Evolutionary conservation across 2,797 vertebrate genomes (phyloP), one percentile per base, ranked within the genome.

Genomic region (Babyrousa celebensis): DNA sequence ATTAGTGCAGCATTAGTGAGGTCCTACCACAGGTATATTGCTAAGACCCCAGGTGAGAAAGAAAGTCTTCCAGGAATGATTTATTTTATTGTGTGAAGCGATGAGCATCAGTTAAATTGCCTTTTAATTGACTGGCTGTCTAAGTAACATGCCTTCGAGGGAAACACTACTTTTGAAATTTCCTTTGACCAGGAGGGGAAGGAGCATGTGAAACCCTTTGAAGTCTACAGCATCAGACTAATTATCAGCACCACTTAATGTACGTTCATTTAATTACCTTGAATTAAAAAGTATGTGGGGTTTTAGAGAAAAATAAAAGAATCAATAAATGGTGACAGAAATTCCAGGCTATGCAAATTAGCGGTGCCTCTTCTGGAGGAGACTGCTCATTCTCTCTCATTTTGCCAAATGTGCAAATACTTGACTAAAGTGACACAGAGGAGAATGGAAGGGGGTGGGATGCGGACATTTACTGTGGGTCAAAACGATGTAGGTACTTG

Each of bases 91-190:
- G 62, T 95, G 94, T 74, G 95, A 91, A 86, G 87, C 62, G 88
- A 92, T 58, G 84, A 96, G 75, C 95, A 75, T 87, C 96, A 52
- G 91, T 94, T 91, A 97, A 96, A 97, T 48, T 71, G 94, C 88
- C 82, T 96, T 86, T 91, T 95, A 95, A 97, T 93, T 89, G 91
- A 95, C 95, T 85, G 87, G 65, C 96, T 97, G 95, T 89, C 93
- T 94, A 63, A 96, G 84, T 85, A 97, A 95, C 88, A 72, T 54
- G 94, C 88, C 90, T 97, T 93, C 89, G 89, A 95, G 97, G 96
- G 85, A 87, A 96, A 89, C 74, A 58, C 79, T 91, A 83, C 87
- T 97, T 97, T 93, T 94, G 91, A 97, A 97, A 96, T 89, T 96
- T 94, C 94, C 94, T 80, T 93, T 91, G 97, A 92, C 95, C 56